Evolutionary conservation across 2,113 vertebrate species (phyloP).

Genomic region (Hippocampus abdominalis): DNA sequence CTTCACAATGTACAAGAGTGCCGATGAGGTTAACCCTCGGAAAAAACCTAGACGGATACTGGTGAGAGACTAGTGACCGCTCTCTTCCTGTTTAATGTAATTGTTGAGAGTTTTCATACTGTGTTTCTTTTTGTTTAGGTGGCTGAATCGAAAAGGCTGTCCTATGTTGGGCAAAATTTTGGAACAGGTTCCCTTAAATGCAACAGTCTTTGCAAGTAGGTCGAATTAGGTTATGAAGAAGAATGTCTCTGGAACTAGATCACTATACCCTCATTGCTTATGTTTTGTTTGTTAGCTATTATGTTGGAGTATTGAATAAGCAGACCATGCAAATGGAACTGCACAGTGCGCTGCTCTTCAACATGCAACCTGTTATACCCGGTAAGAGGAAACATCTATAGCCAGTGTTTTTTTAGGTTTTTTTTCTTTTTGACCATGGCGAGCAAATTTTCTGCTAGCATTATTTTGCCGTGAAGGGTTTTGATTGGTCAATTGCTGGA

Average conservation of each 20-base stretch:
- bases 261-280: not conserved
- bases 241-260: not conserved
- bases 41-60: conserved; percentile 77
- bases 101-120: not conserved
- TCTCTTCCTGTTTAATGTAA: not conserved
- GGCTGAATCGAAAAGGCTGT: conserved; percentile 83
- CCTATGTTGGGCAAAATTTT: conserved; percentile 88
- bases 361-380: conserved; percentile 86
- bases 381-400: conserved; percentile 62
- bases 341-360: conserved; percentile 85
- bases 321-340: conserved; percentile 84
- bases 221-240: not conserved
- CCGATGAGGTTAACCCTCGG: conserved; percentile 75
- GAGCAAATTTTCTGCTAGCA: no score
- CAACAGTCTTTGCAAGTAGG: conserved; percentile 88
- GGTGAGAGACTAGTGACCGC: conserved; percentile 63
- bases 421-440: no score
- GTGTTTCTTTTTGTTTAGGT: conserved; percentile 66
- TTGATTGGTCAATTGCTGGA: no score
- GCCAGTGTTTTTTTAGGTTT: no score
- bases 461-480: no score
- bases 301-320: conserved; percentile 87
- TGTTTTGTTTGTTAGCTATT: conserved; percentile 75
- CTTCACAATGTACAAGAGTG: conserved; percentile 76
- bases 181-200: conserved; percentile 68